Conservation (phyloP, 2,797 vertebrate species). For the Avahi laniger region DNA sequence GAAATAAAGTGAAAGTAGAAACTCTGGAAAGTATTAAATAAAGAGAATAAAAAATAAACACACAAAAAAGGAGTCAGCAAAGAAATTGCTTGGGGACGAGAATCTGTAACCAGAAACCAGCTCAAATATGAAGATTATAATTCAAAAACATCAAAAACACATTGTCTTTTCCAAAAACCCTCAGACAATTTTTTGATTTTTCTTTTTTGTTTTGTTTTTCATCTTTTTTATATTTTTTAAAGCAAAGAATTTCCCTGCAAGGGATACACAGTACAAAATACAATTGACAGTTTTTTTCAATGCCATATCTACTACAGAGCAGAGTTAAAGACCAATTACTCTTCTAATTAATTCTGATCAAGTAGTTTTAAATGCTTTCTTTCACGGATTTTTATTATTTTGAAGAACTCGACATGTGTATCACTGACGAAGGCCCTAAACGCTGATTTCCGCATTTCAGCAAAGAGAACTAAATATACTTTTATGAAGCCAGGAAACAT, state of each 20-base stretch:
- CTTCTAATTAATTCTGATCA: neutral
- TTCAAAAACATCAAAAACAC: slow-evolving; percentile 15
- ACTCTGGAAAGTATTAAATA: slow-evolving; percentile 1
- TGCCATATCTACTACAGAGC: neutral
- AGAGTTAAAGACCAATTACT: neutral
- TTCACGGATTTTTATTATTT: slow-evolving; percentile 17
- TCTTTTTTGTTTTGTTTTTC: neutral
- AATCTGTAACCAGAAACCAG: neutral
- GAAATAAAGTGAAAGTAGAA: slow-evolving; percentile 9
- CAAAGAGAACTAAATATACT: neutral
- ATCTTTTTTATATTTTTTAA: neutral
- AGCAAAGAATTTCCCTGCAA: neutral
- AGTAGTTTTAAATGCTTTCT: neutral
- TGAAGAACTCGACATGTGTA: neutral
- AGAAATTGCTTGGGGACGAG: neutral
- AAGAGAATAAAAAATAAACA: neutral
- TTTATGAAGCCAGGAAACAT: neutral
- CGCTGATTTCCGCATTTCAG: neutral
- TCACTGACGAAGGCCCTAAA: neutral
- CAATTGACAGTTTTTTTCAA: slow-evolving; percentile 2
- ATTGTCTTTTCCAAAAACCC: neutral
- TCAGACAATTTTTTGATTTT: neutral
- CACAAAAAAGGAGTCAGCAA: neutral
- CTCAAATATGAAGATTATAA: neutral
- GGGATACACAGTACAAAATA: neutral